phyloP scores from a whole-genome alignment of 2,113 vertebrate genomes.

The Danio rerio region DNA sequence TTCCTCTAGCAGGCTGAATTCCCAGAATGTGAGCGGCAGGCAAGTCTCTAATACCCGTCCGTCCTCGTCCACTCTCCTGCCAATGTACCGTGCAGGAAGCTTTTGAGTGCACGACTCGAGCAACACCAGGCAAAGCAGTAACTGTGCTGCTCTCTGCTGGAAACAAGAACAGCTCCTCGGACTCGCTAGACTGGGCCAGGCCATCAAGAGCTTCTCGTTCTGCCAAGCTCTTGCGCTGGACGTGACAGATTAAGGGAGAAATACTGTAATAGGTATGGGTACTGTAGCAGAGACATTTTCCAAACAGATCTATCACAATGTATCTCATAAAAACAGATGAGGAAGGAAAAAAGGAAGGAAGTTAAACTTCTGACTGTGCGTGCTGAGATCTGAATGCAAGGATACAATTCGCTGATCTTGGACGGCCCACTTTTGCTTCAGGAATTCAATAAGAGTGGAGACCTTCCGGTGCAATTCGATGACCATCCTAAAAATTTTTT shows the following conservation, averaged over 20 bases:
- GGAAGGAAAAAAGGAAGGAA: conserved; percentile 19
- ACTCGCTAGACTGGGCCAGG: conserved; percentile 67
- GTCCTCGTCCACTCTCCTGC: conserved; percentile 91
- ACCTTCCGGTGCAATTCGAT: conserved; percentile 97
- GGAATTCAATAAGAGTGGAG: conserved; percentile 95
- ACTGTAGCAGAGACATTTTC: neutral
- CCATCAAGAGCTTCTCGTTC: conserved; percentile 83
- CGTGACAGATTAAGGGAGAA: conserved; percentile 73
- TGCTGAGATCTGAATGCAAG: conserved; percentile 59
- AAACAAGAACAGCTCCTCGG: conserved; percentile 87
- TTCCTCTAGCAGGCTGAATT: conserved; percentile 78
- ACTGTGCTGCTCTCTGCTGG: conserved; percentile 89
- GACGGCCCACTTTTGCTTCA: conserved; percentile 96
- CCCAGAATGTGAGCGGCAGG: conserved; percentile 93
- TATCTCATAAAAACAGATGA: conserved; percentile 20
- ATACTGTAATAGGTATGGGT: neutral
- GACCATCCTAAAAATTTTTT: conserved; percentile 93
- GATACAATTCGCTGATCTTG: conserved; percentile 97
- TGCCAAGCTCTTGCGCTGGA: conserved; percentile 88
- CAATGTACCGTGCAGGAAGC: conserved; percentile 97
- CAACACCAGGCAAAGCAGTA: conserved; percentile 88
- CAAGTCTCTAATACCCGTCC: conserved; percentile 86
- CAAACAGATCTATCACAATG: neutral
- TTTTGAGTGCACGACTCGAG: conserved; percentile 96
- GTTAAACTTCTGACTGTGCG: neutral